phyloP scores from a whole-genome alignment of 2,113 vertebrate genomes.

The Hydrolagus affinis region DNA sequence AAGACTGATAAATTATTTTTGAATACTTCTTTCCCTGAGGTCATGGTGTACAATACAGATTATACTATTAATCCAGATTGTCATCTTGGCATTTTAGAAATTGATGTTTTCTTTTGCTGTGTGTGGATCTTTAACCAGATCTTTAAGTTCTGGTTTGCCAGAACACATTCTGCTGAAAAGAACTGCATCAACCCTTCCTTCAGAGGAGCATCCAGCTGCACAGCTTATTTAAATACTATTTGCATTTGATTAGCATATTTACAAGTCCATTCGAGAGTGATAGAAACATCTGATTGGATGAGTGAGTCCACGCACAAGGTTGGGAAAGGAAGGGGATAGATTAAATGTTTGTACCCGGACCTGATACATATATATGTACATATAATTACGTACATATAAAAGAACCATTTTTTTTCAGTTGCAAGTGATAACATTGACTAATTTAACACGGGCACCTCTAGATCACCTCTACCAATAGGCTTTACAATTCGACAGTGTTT shows the following conservation, averaged over 20 bases:
- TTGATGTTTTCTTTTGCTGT: not conserved
- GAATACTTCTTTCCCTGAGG: not conserved
- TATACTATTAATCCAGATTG: not conserved
- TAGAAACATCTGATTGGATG: not conserved
- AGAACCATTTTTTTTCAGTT: constrained; percentile 18
- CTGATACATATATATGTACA: no score
- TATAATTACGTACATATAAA: no score
- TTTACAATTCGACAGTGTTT: not conserved
- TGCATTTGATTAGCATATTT: constrained; percentile 1
- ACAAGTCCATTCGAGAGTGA: not conserved
- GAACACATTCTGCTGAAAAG: not conserved
- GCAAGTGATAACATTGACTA: constrained; percentile 27
- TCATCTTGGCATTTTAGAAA: no score
- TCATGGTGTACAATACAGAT: not conserved
- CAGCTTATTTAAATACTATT: constrained; percentile 26
- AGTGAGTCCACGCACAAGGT: not conserved
- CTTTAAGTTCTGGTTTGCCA: not conserved
- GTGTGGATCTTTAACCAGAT: not conserved
- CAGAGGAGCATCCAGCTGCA: constrained; percentile 8
- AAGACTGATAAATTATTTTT: not conserved
- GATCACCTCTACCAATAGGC: constrained; percentile 14
- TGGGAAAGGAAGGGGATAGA: constrained; percentile 1
- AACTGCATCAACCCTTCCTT: not conserved
- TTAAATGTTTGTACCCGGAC: not conserved
- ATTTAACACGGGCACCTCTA: constrained; percentile 1